These are phyloP conservation scores for Brachionus rubens DNA, from an alignment of 1,140 invertebrate genomes.

Conservation along the genomic window DNA sequence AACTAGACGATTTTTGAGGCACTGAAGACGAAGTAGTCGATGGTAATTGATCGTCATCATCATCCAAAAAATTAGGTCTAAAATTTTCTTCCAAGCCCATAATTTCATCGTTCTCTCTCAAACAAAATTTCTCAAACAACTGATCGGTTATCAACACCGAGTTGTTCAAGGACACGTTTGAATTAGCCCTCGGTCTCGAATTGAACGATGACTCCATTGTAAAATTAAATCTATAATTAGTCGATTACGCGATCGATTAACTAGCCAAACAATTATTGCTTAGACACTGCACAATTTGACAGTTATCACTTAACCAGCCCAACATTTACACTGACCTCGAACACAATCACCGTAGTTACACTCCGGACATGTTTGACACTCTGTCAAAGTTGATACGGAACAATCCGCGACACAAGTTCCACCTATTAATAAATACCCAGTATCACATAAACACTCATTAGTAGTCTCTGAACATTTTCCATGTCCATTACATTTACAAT, in stretches of 20 bases:
- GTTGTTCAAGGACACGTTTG: not conserved
- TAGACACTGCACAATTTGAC: not conserved
- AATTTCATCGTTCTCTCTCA: not conserved
- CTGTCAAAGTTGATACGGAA: not conserved
- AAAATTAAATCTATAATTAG: not conserved
- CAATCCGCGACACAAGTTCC: too few relatives aligned
- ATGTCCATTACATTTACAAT: too few relatives aligned
- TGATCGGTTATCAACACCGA: not conserved
- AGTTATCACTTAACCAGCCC: slow-evolving; percentile 4
- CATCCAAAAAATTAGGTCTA: not conserved
- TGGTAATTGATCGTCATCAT: not conserved
- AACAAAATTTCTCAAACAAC: slow-evolving; percentile 33
- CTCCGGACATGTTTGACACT: not conserved
- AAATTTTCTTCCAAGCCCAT: slow-evolving; percentile 1
- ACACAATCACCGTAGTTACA: not conserved
- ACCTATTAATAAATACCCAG: too few relatives aligned
- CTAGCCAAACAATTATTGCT: slow-evolving; percentile 4
- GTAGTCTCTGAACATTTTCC: too few relatives aligned
- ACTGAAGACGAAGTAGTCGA: not conserved
- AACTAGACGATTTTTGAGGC: not conserved
- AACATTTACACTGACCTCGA: not conserved
- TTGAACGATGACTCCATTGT: not conserved
- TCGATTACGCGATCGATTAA: not conserved
- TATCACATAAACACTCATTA: too few relatives aligned
- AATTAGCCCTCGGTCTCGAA: not conserved